phyloP scores from a whole-genome alignment of 2,797 vertebrate genomes.

The Cercopithecus mitis region DNA sequence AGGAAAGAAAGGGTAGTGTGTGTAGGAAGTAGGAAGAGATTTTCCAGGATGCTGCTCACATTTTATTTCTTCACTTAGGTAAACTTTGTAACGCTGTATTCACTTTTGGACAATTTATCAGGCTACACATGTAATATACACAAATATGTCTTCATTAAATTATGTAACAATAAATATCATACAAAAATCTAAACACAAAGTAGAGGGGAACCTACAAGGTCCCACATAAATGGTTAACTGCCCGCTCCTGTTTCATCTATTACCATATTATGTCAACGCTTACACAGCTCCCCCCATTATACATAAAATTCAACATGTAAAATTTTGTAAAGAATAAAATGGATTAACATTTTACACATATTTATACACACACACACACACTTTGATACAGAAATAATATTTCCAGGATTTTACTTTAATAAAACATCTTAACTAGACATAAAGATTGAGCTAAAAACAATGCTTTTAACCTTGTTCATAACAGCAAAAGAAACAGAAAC shows the following conservation, averaged over 20 bases:
- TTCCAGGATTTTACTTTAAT: conserved; percentile 24
- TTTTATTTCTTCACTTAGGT: background rate
- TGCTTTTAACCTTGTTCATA: background rate
- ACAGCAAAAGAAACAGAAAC: background rate
- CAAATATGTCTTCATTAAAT: too few relatives aligned
- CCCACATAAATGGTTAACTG: background rate
- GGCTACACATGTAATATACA: background rate
- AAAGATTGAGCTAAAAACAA: background rate
- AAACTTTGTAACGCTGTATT: background rate
- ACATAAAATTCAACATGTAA: background rate
- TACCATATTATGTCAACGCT: background rate
- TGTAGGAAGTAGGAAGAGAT: background rate
- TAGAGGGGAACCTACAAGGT: background rate
- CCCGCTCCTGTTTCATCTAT: background rate
- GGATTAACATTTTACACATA: background rate
- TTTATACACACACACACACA: background rate
- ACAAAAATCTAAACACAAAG: background rate
- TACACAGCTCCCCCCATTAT: background rate
- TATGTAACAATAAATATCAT: background rate
- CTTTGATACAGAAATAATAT: background rate
- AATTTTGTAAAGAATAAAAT: background rate
- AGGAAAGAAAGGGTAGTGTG: rapidly evolving
- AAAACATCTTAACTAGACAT: background rate
- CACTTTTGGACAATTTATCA: background rate
- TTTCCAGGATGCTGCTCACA: background rate